Base-by-base conservation (phyloP, 2,113 vertebrate species). In the Burhinus bistriatus region DNA sequence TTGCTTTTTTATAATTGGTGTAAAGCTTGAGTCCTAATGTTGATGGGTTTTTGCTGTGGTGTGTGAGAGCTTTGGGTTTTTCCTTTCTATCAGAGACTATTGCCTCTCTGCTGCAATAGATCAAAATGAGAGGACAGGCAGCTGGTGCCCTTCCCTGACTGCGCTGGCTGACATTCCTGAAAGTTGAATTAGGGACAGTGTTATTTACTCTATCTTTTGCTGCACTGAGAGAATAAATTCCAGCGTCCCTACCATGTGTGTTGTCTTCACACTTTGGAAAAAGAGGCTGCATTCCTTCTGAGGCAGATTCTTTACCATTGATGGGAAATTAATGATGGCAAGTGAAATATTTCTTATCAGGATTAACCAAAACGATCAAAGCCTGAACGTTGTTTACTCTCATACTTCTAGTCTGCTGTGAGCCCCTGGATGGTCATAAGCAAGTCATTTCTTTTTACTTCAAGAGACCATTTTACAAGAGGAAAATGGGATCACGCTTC, bases 101-200 rank as follows among this genome's bases (percentile, higher is more conserved):
- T 86, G 78, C 78, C 42, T 72, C 52, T 61, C 78, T 27, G 9
- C 55, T 91, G 84, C 51, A 70, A 64, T 90, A 85, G 84, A 93
- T 90, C 84, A 96, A 69, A 94, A 87, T 42, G 51, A 96, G 87
- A 95, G 78, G 32, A 81, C 70, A 71, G 79, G 68, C 94, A 94
- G 87, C 89, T 97, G 97, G 69, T 96, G 95, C 94, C 94, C 94
- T 97, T 95, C 93, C 86, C 92, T 79, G 78, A 17, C 93, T 90
- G 93, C 55, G 94, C 93, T 94, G 94, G 94, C 93, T 97, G 95
- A 96, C 94, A 78, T 93, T 96, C 91, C 94, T 97, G 69, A 96
- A 88, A 97, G 97, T 97, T 97, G 96, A 97, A 81, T 90, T 96
- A 91, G 96, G 93, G 93, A 96, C 96, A 96, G 87, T 75, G 93